These are phyloP conservation scores for Xerus rutilus DNA, from an alignment of 2,797 vertebrate species.

Conservation along the genomic window DNA sequence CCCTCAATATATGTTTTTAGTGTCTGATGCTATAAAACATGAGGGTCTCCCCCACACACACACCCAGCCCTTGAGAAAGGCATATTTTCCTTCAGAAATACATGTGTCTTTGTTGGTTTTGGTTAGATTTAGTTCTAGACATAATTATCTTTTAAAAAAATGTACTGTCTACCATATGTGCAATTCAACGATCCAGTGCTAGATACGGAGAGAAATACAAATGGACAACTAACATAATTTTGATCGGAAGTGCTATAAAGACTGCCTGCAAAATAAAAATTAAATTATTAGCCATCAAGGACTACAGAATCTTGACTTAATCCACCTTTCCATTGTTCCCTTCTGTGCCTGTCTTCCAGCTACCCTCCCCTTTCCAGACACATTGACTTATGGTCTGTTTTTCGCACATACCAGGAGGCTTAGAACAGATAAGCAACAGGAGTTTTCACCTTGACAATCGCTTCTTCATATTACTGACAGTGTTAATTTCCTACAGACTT, in stretches of 20 bases:
- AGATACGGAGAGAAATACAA: neutral
- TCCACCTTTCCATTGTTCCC: neutral
- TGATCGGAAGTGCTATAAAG: slow-evolving; percentile 30
- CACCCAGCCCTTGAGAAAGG: neutral
- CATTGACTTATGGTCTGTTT: neutral
- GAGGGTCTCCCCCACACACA: neutral
- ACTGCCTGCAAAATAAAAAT: slow-evolving; percentile 3
- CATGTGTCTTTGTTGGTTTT: neutral
- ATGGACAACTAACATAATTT: neutral
- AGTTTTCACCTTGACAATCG: neutral
- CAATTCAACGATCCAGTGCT: neutral
- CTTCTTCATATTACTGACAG: neutral
- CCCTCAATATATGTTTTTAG: neutral
- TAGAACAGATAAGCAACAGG: neutral
- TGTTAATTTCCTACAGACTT: slow-evolving; percentile 20
- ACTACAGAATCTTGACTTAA: neutral
- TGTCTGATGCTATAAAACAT: neutral
- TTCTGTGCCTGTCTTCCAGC: neutral
- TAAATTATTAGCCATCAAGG: neutral
- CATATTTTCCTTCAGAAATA: neutral
- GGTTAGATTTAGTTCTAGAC: neutral
- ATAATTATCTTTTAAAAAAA: neutral
- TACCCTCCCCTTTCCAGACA: neutral
- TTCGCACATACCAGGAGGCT: neutral
- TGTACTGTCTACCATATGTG: neutral